Base-by-base conservation (phyloP, 2,888 invertebrate genomes). In the Pyrrhosoma nymphula region DNA sequence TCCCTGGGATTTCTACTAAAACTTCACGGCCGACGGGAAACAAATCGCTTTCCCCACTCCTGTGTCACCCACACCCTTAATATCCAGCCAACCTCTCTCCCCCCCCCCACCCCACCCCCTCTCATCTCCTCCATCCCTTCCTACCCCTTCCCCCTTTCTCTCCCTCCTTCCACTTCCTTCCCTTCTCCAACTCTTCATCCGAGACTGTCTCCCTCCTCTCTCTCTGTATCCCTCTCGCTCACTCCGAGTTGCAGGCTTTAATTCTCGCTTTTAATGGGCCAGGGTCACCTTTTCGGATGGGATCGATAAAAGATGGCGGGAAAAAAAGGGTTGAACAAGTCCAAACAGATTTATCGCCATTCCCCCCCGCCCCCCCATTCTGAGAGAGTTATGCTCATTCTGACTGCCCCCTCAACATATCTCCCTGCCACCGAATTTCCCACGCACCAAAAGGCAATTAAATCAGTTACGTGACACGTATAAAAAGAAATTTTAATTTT, bases 231-330 rank as follows among this genome's bases (percentile, higher is more conserved):
- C 60, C 47, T 91, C 90, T 91, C 35, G 10, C 91, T 91, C 60
- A 23, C 91, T 91, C 60, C 35, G 30, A 39, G 60, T 91, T 39
- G 91, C 35, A 69, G 47, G 93, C 93, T 93, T 93, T 93, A 93
- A 93, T 93, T 93, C 93, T 69, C 47, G 47, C 69, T 93, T 93
- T 93, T 93, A 93, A 93, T 93, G 69, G 93, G 93, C 93, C 93
- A 93, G 93, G 93, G 93, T 93, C 93, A 93, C 39, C 93, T 93
- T 93, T 93, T 47, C 47, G 90, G 93, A 47, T 93, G 69, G 69
- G 93, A 93, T 93, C 93, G 93, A 93, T 91, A 91, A 91, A 91
- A 63, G 63, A 69, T 60, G 63, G 63, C 63, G 69, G 63, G 69
- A 47, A 47, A 93, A 93, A 93, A 91, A 93, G 69, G 56, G 69